Percentiles rank a stretch among this genome's conserved stretches.
These are phyloP conservation scores for Sebastes iracundus DNA, from an alignment of 2,797 vertebrate species.

Conservation along the genomic window DNA sequence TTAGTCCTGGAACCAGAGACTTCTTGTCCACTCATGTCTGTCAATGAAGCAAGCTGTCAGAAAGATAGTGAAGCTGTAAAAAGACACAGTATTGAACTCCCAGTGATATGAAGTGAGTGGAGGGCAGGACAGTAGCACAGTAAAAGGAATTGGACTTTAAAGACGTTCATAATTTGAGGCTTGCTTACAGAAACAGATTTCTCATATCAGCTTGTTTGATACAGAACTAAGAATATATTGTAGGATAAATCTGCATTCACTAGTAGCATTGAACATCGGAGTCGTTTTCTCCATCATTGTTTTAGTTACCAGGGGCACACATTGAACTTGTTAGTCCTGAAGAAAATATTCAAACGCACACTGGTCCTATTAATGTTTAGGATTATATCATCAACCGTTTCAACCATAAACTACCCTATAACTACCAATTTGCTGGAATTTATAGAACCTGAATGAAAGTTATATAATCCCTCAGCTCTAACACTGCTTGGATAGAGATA, in stretches of 20 bases:
- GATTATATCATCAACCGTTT: no score
- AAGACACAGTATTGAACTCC: constrained; percentile 42
- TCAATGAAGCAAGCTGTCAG: constrained; percentile 55
- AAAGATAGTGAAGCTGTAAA: constrained; percentile 68
- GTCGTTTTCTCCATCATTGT: background rate
- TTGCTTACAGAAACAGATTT: background rate
- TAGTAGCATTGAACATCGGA: background rate
- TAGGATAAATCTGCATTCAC: background rate
- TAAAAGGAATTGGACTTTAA: background rate
- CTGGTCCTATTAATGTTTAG: no score
- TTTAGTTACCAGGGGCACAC: background rate
- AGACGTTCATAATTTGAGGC: background rate
- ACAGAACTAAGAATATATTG: background rate
- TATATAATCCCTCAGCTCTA: background rate
- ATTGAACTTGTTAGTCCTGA: background rate
- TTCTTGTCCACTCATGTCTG: constrained; percentile 60
- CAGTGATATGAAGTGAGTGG: constrained; percentile 28
- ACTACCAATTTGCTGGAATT: background rate
- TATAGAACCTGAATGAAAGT: background rate
- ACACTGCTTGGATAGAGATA: background rate
- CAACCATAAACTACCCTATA: no score
- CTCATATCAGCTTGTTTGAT: background rate
- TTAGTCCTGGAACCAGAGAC: constrained; percentile 32
- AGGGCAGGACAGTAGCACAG: background rate
- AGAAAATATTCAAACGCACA: background rate